Conservation (phyloP, 2,888 invertebrate species). For the Marronus borbonicus region DNA sequence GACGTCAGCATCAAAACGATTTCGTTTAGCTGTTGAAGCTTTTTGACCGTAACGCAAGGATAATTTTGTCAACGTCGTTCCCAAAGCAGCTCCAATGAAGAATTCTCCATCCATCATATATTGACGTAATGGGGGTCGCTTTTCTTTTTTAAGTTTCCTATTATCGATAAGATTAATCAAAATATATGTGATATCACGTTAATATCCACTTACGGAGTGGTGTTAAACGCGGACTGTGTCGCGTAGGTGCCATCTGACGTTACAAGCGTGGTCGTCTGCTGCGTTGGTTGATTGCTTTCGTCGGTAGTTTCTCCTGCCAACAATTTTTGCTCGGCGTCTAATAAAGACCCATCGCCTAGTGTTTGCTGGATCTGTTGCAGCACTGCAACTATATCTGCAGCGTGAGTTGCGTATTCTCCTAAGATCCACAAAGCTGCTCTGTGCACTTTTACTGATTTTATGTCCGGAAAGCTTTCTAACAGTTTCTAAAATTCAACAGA, state of each 20-base stretch:
- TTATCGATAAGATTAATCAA: constrained; percentile 12
- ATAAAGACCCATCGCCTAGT: constrained; percentile 80
- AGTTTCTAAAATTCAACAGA: constrained; percentile 72
- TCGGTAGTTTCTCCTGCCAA: constrained; percentile 81
- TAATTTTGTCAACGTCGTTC: constrained; percentile 92
- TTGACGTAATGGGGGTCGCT: constrained; percentile 85
- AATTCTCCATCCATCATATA: constrained; percentile 96
- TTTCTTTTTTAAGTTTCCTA: constrained; percentile 77
- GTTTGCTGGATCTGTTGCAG: constrained; percentile 83
- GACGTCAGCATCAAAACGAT: constrained; percentile 80
- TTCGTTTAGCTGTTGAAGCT: constrained; percentile 69
- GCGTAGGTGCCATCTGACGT: constrained; percentile 99
- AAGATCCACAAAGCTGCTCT: constrained; percentile 97
- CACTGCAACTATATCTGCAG: constrained; percentile 85
- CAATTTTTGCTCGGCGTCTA: constrained; percentile 80
- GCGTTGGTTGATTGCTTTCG: constrained; percentile 66
- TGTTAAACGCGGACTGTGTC: constrained; percentile 96
- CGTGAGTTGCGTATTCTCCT: constrained; percentile 92
- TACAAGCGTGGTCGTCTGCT: constrained; percentile 77
- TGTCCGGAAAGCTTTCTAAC: constrained; percentile 86
- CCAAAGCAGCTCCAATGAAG: constrained; percentile 94
- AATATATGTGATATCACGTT: constrained; percentile 16
- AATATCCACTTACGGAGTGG: constrained; percentile 76
- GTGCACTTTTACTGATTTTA: constrained; percentile 93
- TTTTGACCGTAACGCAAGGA: constrained; percentile 80